Evolutionary conservation across 2,113 vertebrate species (phyloP), one percentile per base, ranked within the genome.

Genomic region (Charina bottae): DNA sequence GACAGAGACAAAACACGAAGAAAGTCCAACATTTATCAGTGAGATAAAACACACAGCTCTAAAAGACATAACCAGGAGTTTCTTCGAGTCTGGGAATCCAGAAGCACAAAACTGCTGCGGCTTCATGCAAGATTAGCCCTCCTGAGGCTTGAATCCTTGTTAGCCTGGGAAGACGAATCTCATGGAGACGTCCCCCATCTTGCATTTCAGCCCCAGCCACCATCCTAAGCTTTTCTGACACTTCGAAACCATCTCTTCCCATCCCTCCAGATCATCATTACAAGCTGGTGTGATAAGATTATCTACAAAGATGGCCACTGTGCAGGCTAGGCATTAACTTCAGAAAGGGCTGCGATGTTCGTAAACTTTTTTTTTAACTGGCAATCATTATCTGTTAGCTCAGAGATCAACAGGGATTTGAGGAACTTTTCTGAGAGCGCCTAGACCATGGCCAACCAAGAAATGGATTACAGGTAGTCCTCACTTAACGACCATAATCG

Each of bases 231-330:
- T 46, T 46, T 55, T 53, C 64, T 55, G 58, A 72, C 53, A 85
- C 24, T 7, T 5, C 23, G 64, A 55, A 54, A 21, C 54, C 7
- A 21, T 28, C 21, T 26, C 7, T 1, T 55, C 49, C 64, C 42
- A 15, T 2, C 46, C n/a, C 2, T 85, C 15, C 55, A 42, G 26
- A 17, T n/a, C 24, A 28, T 33, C 56, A 33, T 60, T n/a, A 49
- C n/a, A 64, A 90, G 64, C 90, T 92, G 56, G 64, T 49, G 53
- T 68, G 88, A 87, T 88, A 92, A 84, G 88, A 46, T 90, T 87
- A 90, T 87, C 49, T 49, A 19, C 72, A 46, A 62, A 19, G 21
- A 53, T 23, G 85, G 78, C 60, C 72, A n/a, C 1, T 2, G 1
- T 15, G 6, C 37, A 19, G 8, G 15, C 68, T 84, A 4, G 0